These are phyloP conservation scores for Leptogaster cylindrica DNA, from an alignment of 2,888 invertebrate species.

Conservation along the genomic window DNA sequence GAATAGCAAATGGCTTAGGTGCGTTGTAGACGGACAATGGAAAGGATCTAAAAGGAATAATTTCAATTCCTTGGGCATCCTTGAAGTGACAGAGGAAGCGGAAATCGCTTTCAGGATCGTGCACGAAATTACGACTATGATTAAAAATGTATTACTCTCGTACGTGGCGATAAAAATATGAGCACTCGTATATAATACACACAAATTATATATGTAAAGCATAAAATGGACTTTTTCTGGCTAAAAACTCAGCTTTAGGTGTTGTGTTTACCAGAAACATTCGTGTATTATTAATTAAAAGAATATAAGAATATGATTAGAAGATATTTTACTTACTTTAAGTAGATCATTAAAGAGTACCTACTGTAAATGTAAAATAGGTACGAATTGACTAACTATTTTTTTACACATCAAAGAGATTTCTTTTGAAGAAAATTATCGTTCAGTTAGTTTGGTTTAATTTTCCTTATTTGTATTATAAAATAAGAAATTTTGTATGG, in stretches of 20 bases:
- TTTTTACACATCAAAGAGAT: conserved; percentile 30
- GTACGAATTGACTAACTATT: background rate
- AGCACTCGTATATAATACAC: background rate
- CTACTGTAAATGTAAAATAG: conserved; percentile 1
- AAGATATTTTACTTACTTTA: conserved; percentile 15
- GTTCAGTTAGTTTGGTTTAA: background rate
- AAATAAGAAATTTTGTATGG: conserved; percentile 9
- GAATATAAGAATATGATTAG: conserved; percentile 2
- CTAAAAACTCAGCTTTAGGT: conserved; percentile 42
- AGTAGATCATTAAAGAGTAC: conserved; percentile 5
- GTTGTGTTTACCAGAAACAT: conserved; percentile 37
- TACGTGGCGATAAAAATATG: background rate
- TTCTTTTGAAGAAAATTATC: conserved; percentile 18
- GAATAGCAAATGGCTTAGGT: too few species aligned
- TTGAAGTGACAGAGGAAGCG: too few species aligned
- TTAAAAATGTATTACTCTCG: too few species aligned
- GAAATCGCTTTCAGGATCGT: too few species aligned
- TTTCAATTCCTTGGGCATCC: too few species aligned
- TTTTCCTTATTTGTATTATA: conserved; percentile 2
- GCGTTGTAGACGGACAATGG: too few species aligned
- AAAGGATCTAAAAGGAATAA: too few species aligned
- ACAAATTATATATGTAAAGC: background rate
- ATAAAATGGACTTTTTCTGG: conserved; percentile 4
- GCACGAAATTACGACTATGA: too few species aligned
- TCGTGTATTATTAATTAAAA: background rate